phyloP scores from a whole-genome alignment of 1,140 invertebrate species.

The Samia ricini region DNA sequence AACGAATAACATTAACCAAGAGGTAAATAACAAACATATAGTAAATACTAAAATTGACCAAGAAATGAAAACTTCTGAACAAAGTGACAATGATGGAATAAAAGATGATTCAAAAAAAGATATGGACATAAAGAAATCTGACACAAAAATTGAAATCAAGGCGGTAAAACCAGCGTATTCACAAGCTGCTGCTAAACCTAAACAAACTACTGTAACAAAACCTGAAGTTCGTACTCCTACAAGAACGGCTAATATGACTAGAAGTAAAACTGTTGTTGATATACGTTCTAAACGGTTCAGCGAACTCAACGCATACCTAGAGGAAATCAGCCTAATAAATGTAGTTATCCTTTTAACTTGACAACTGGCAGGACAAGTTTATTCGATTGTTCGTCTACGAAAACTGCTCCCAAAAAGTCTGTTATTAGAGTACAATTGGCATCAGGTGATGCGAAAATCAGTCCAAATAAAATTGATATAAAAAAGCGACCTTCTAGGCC shows the following conservation, averaged over 20 bases:
- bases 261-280: slow-evolving; percentile 80
- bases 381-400: slow-evolving; percentile 55
- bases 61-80: not conserved
- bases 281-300: slow-evolving; percentile 51
- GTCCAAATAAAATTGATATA: slow-evolving; percentile 37
- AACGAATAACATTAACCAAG: not conserved
- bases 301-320: slow-evolving; percentile 49
- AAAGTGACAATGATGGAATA: not conserved
- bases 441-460: slow-evolving; percentile 50
- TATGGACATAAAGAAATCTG: slow-evolving; percentile 1
- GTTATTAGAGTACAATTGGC: slow-evolving; percentile 44
- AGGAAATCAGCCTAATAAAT: slow-evolving; percentile 57
- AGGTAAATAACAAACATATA: not conserved
- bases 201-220: slow-evolving; percentile 51
- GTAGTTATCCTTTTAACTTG: slow-evolving; percentile 75
- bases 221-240: slow-evolving; percentile 52
- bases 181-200: slow-evolving; percentile 75
- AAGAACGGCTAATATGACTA: slow-evolving; percentile 43
- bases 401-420: slow-evolving; percentile 41
- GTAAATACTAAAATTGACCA: not conserved
- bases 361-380: slow-evolving; percentile 70
- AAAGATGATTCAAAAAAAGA: not conserved
- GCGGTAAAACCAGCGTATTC: slow-evolving; percentile 68
- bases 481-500: slow-evolving; percentile 55
- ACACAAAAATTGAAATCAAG: not conserved